Conservation (phyloP, 2,888 invertebrate species). For the Stenotaenia linearis region DNA sequence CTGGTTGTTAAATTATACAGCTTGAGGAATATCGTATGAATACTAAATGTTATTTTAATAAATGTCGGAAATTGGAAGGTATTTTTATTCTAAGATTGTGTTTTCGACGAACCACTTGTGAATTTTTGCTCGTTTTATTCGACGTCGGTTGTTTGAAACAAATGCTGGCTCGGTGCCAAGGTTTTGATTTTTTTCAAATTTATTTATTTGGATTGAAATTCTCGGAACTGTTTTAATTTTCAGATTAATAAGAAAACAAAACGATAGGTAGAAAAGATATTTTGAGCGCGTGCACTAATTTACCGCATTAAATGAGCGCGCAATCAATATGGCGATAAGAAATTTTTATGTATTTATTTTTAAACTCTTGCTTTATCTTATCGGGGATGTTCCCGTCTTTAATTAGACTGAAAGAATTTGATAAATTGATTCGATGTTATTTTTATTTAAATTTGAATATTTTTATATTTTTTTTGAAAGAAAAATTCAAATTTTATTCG, state of each 20-base stretch:
- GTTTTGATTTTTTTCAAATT: not conserved
- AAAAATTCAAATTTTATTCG: not conserved
- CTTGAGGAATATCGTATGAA: not conserved
- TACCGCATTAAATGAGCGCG: not conserved
- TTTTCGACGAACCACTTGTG: not conserved
- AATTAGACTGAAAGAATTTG: not conserved
- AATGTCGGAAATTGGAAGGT: not conserved
- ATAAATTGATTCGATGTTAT: not conserved
- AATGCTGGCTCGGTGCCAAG: not conserved
- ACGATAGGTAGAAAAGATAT: not conserved
- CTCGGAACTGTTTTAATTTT: not conserved
- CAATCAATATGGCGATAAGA: conserved; percentile 2
- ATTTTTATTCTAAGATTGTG: not conserved
- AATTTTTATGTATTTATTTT: conserved; percentile 1
- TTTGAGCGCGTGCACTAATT: not conserved
- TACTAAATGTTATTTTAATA: not conserved
- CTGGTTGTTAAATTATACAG: not conserved
- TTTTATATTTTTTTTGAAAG: not conserved
- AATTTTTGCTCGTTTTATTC: not conserved
- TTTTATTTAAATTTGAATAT: not conserved
- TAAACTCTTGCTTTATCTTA: not conserved
- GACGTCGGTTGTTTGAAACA: no score
- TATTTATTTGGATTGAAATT: not conserved
- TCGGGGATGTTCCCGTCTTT: not conserved
- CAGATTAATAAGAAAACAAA: not conserved